Base-by-base conservation (phyloP, 2,113 vertebrate genomes). In the Sakesphorus luctuosus region DNA sequence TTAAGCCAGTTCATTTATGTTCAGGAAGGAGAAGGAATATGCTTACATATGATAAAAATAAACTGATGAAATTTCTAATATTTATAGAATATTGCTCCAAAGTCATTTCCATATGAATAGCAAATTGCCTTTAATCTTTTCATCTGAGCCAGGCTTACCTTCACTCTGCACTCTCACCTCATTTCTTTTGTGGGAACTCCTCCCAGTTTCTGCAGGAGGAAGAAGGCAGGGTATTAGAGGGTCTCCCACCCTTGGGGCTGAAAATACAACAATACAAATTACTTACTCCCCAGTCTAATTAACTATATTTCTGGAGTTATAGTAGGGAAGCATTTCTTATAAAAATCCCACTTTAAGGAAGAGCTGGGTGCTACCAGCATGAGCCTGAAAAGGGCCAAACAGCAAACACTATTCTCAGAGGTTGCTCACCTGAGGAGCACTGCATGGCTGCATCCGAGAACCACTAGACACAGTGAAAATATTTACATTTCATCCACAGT, bases 21-120 rank as follows among this genome's bases (percentile, higher is more conserved):
- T 93, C 91, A 94, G 92, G 90, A 97, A 95, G 88, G 69, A 97
- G 95, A 85, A 90, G 93, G 69, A 97, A 97, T 96, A 96, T 97
- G 97, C 86, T 95, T 97, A 94, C 47, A 81, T 82, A 85, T 50
- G 89, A 96, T 96, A 97, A 98, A 98, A 97, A 97, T 97, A 97
- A 95, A 96, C 90, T 95, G 96, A 96, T 95, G 67, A 96, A 96
- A 96, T 96, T 97, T 96, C 84, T 93, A 93, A 96, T 95, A 92
- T 94, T 92, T 84, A 96, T 87, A 91, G 96, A 94, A 94, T 12
- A 87, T 96, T 97, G 52, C 76, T 93, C 61, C 43, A 94, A 97
- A 98, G 87, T 92, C 2, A 94, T 96, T 97, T 96, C 38, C n/a
- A 89, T 96, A 89, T 94, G 49, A 38, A 75, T 44, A 95, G 79